These are phyloP conservation scores for Furcifer pardalis DNA, from an alignment of 2,797 vertebrate species.

Conservation along the genomic window DNA sequence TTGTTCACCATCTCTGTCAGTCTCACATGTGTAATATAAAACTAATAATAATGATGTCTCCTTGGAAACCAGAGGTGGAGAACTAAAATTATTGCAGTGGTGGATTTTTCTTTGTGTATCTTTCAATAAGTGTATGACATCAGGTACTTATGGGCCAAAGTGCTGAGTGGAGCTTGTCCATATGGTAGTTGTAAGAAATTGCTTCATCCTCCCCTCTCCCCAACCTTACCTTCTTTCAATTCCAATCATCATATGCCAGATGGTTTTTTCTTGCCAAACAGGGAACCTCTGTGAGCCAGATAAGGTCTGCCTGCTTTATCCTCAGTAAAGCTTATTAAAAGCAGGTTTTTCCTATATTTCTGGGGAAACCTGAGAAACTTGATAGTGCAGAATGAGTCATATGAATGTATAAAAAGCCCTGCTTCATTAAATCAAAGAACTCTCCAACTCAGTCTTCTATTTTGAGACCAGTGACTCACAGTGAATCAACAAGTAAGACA, in stretches of 20 bases:
- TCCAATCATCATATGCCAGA: too few species aligned
- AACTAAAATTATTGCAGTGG: neutral
- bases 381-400: neutral
- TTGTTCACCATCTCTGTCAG: neutral
- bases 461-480: neutral
- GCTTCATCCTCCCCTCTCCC: too few species aligned
- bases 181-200: too few species aligned
- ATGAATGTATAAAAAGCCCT: neutral
- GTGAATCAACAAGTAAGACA: neutral
- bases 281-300: neutral
- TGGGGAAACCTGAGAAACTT: neutral
- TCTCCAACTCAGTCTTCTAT: neutral
- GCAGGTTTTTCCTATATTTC: neutral
- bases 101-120: neutral
- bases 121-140: neutral
- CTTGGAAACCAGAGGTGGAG: neutral
- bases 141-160: neutral
- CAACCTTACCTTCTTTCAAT: too few species aligned
- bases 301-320: neutral
- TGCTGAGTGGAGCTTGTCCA: too few species aligned
- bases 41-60: neutral
- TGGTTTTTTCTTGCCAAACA: too few species aligned
- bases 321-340: neutral
- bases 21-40: neutral
- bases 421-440: neutral